Conservation (phyloP, 2,888 invertebrate species). For the Microdon myrmicae region DNA sequence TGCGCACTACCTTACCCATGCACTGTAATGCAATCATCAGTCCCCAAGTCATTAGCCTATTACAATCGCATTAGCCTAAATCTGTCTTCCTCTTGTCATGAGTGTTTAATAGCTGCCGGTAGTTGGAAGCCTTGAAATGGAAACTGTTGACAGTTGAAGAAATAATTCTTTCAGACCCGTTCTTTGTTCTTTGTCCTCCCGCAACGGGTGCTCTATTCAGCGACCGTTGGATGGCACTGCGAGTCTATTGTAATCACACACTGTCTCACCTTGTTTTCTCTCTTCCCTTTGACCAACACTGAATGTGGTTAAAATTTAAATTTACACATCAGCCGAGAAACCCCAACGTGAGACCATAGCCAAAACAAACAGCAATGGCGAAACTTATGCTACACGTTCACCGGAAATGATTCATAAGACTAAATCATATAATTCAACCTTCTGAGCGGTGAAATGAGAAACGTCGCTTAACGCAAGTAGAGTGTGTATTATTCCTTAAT, state of each 20-base stretch:
- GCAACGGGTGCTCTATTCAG: too few relatives aligned
- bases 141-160: conserved; percentile 25
- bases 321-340: conserved; percentile 5
- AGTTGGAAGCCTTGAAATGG: conserved; percentile 46
- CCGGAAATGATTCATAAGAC: conserved; percentile 51
- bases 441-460: conserved; percentile 6
- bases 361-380: conserved; percentile 23
- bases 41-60: conserved; percentile 40
- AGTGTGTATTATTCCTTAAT: conserved; percentile 48
- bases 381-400: conserved; percentile 49
- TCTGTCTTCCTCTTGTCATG: conserved; percentile 42
- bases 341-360: conserved; percentile 3
- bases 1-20: conserved; percentile 6
- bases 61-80: conserved; percentile 52
- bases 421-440: conserved; percentile 46
- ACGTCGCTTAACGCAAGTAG: conserved; percentile 10
- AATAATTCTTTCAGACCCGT: conserved; percentile 2
- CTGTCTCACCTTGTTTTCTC: too few relatives aligned
- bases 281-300: too few relatives aligned
- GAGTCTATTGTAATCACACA: too few relatives aligned
- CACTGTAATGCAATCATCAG: conserved; percentile 33
- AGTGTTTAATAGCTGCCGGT: conserved; percentile 1
- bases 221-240: too few relatives aligned
- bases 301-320: conserved; percentile 4
- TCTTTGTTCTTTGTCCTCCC: too few relatives aligned